Evolutionary conservation across 1,140 invertebrate genomes (phyloP), one percentile per base, ranked within the genome.

Genomic region (Nymphalis io): DNA sequence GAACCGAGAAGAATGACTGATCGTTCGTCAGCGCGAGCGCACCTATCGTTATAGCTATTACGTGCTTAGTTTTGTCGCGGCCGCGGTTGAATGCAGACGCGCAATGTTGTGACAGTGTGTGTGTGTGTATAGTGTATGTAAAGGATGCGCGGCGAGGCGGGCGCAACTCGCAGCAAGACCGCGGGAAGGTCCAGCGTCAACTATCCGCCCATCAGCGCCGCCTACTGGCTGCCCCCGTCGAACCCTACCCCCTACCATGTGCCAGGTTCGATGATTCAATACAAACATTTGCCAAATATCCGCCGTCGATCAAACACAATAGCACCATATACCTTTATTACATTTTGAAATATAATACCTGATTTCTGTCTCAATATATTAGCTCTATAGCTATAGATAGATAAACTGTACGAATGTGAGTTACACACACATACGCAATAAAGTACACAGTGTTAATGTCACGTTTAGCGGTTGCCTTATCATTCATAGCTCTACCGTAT

Each of bases 191-290:
- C 80, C 68, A 73, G 78, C 70, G 85, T 84, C 79, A 92, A 92
- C 82, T 96, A 96, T 92, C 95, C 95, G 78, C 93, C 95, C 72
- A 96, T 96, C 92, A 95, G 94, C 91, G 94, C 95, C 82, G 94
- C 95, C 82, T 96, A 96, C 88, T 96, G 95, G 95, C 94, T 95
- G 79, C 95, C 95, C 70, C 94, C 95, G 76, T 93, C 94, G 61
- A 94, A 95, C 89, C 94, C 94, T 77, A 94, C 94, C 76, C 95
- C 95, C 78, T 95, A 96, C 90, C 93, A 95, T 76, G 92, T 96
- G 82, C 95, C 95, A 96, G 95, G 95, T 96, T 80, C 77, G 81
- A 72, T 55, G 15, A 59, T 57, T 27, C 11, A 33, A 23, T 38
- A 33, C 33, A 48, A 61, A 27, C 21, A 48, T 61, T 61, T 33